phyloP scores from a whole-genome alignment of 2,113 vertebrate genomes.

The Amblyopsis rosae region DNA sequence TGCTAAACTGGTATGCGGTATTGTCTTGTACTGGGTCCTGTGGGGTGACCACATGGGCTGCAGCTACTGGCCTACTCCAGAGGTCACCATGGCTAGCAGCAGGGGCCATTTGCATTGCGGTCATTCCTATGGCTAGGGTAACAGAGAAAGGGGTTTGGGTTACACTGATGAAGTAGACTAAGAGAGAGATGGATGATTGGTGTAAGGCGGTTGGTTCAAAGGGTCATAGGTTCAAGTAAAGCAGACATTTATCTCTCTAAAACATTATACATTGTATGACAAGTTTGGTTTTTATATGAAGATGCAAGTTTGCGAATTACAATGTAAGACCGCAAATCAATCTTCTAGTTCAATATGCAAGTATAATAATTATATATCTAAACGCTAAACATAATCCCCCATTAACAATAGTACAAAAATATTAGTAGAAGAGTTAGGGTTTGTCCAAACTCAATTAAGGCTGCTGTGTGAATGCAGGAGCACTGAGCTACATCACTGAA shows the following conservation, averaged over 20 bases:
- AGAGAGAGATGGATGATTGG: conserved; percentile 22
- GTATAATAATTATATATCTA: too few species aligned
- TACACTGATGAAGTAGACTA: conserved; percentile 27
- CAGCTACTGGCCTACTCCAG: background rate
- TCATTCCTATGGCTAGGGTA: conserved; percentile 27
- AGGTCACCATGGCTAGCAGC: conserved; percentile 4
- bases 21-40: background rate
- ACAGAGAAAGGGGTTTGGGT: conserved; percentile 36
- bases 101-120: conserved; percentile 24
- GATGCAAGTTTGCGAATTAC: too few species aligned
- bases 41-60: background rate
- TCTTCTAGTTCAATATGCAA: too few species aligned
- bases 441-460: too few species aligned
- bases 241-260: background rate
- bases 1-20: background rate
- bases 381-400: too few species aligned
- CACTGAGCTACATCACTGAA: too few species aligned
- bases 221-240: conserved; percentile 24
- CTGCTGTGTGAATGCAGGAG: too few species aligned
- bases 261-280: too few species aligned
- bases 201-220: conserved; percentile 31
- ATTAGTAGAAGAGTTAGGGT: too few species aligned
- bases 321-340: too few species aligned
- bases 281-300: too few species aligned
- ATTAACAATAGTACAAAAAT: too few species aligned